These are phyloP conservation scores for Tonatia bakeri DNA, from an alignment of 2,113 vertebrate species.

Conservation along the genomic window DNA sequence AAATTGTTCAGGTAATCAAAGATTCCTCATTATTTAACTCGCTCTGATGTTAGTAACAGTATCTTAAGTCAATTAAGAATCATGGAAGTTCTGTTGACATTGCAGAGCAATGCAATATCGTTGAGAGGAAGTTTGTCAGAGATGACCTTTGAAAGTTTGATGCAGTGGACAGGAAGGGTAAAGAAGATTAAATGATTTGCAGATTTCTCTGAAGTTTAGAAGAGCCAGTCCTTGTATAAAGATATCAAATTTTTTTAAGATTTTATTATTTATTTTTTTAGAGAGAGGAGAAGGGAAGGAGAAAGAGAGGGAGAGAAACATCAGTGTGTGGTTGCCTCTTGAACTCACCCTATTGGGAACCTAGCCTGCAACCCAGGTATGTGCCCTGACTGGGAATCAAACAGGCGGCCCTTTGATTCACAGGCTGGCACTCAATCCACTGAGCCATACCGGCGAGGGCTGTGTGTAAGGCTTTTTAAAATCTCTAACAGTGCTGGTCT, in stretches of 20 bases:
- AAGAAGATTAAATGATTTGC: not conserved
- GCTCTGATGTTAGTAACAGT: not conserved
- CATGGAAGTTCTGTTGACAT: not conserved
- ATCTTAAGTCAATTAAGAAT: not conserved
- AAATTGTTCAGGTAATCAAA: not conserved
- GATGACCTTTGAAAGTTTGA: not conserved
- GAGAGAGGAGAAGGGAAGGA: no score
- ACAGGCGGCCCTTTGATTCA: no score
- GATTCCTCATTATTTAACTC: not conserved
- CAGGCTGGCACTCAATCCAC: no score
- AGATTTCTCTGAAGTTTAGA: not conserved
- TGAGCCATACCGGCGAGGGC: no score
- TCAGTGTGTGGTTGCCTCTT: no score
- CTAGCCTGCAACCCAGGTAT: no score
- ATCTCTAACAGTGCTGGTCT: not conserved
- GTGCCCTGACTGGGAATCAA: no score
- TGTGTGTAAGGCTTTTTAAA: no score
- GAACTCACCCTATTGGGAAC: no score
- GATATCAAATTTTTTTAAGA: not conserved
- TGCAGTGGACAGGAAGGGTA: not conserved
- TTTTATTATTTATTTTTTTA: no score
- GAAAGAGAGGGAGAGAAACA: no score
- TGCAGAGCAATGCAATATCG: not conserved
- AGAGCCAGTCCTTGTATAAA: not conserved
- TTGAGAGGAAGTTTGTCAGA: not conserved